Conservation (phyloP, 2,888 invertebrate genomes). For the Lacanobia oleracea region DNA sequence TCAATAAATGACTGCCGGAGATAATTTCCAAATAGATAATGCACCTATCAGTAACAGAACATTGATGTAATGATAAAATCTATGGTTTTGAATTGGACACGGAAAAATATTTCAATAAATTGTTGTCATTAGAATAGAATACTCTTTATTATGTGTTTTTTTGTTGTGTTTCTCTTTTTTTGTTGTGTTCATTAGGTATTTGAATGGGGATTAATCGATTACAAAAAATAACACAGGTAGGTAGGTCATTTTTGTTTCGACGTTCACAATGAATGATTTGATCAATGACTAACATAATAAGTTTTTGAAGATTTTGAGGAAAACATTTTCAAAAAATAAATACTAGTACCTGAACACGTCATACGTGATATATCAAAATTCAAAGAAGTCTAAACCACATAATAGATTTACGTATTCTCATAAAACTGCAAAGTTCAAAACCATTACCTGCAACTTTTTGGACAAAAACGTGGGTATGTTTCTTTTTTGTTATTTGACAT, state of each 20-base stretch:
- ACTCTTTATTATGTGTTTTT: too few species aligned
- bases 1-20: neutral
- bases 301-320: neutral
- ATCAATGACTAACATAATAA: neutral
- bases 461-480: too few species aligned
- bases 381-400: neutral
- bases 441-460: neutral
- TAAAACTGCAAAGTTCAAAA: too few species aligned
- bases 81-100: neutral
- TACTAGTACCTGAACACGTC: neutral
- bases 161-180: too few species aligned
- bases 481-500: too few species aligned
- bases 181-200: too few species aligned
- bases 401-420: neutral
- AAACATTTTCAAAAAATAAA: neutral
- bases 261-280: neutral
- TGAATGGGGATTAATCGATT: neutral
- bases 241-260: neutral
- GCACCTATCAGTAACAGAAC: neutral
- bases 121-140: too few species aligned
- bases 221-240: neutral
- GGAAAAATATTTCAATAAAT: neutral
- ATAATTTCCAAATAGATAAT: neutral
- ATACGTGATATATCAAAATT: neutral
- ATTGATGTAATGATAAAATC: slow-evolving; percentile 2